These are phyloP conservation scores for Cydia pomonella DNA, from an alignment of 1,140 invertebrate genomes.

Conservation along the genomic window DNA sequence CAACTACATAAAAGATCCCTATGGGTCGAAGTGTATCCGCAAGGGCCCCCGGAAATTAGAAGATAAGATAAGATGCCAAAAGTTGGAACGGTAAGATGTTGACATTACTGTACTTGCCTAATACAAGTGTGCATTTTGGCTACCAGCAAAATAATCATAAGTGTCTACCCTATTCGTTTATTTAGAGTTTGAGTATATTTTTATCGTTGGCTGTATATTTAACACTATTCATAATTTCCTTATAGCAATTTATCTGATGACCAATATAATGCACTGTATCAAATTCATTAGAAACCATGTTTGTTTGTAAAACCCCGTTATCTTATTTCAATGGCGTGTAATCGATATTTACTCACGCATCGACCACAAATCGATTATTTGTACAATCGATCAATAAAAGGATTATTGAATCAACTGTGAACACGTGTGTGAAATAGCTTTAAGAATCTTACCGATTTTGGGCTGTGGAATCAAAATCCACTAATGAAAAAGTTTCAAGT, in stretches of 20 bases:
- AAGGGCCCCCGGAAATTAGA: too few species aligned
- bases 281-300: constrained; percentile 14
- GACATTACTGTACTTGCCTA: too few species aligned
- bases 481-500: too few species aligned
- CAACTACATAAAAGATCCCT: too few species aligned
- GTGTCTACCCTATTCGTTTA: too few species aligned
- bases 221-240: not conserved
- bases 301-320: constrained; percentile 25
- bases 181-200: not conserved
- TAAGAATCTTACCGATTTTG: not conserved
- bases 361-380: not conserved
- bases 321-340: not conserved
- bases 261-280: constrained; percentile 4
- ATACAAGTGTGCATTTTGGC: too few species aligned
- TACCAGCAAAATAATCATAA: too few species aligned
- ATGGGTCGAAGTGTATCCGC: too few species aligned
- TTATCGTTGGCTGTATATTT: not conserved
- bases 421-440: not conserved
- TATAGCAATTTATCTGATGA: not conserved
- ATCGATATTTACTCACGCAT: constrained; percentile 7
- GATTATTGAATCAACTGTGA: not conserved
- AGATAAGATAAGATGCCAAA: too few species aligned
- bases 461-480: not conserved
- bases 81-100: too few species aligned
- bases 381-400: not conserved